These are phyloP conservation scores for Loxodonta africana DNA, from an alignment of 2,113 vertebrate species.

Conservation along the genomic window DNA sequence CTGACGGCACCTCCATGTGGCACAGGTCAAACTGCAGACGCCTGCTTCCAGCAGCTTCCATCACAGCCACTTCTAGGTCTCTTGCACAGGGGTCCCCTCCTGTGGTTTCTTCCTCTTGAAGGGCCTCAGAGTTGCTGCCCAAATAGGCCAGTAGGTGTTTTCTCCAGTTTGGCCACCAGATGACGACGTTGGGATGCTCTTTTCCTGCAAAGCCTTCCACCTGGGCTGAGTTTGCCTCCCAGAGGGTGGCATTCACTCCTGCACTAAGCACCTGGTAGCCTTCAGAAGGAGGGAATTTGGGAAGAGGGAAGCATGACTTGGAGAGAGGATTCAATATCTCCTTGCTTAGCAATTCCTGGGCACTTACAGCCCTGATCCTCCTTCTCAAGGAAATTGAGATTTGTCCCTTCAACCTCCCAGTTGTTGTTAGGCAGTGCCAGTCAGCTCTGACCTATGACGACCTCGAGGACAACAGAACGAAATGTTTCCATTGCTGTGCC, in stretches of 20 bases:
- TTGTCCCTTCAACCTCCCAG: background rate
- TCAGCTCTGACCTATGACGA: background rate
- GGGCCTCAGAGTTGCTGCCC: background rate
- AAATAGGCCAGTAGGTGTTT: background rate
- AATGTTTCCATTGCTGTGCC: background rate
- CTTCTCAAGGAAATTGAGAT: background rate
- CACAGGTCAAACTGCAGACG: background rate
- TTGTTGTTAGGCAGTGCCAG: background rate
- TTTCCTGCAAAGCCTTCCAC: background rate
- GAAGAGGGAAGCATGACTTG: background rate
- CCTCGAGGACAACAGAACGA: background rate
- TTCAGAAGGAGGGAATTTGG: background rate
- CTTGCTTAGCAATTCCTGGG: background rate
- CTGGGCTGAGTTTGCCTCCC: too few relatives aligned
- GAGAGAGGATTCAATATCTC: background rate
- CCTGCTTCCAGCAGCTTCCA: background rate
- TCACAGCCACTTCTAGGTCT: background rate
- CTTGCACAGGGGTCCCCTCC: background rate
- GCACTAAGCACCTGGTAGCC: background rate
- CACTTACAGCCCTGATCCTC: background rate
- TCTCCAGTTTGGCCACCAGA: conserved; percentile 63
- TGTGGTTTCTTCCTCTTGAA: background rate
- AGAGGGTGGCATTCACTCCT: background rate
- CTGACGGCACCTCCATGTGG: background rate
- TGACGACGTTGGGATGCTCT: conserved; percentile 40